phyloP scores from a whole-genome alignment of 2,113 vertebrate species.

The Nothoprocta perdicaria region DNA sequence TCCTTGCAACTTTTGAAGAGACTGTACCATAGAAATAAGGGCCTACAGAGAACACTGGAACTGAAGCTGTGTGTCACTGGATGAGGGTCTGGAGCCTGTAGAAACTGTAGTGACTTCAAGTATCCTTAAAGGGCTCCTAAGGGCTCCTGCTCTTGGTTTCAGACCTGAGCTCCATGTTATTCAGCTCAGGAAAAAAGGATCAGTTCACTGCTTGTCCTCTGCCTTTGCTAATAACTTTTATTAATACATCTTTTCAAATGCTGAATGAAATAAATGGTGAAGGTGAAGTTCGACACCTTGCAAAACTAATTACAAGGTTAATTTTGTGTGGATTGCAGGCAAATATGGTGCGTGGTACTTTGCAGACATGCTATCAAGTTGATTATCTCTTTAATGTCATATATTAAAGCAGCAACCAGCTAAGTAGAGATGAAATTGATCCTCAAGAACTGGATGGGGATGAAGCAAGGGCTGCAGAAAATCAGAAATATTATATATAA shows the following conservation, averaged over 20 bases:
- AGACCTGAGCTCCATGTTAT: not conserved
- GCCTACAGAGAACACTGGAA: not conserved
- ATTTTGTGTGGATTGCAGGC: constrained; percentile 10
- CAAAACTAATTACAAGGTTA: constrained; percentile 7
- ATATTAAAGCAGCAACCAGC: not conserved
- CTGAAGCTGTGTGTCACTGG: not conserved
- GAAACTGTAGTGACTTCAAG: not conserved
- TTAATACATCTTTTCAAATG: constrained; percentile 41
- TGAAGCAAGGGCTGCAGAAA: not conserved
- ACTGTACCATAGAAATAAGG: fast-evolving
- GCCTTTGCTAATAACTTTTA: not conserved
- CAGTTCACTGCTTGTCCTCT: not conserved
- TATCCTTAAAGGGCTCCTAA: not conserved
- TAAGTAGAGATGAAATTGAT: not conserved
- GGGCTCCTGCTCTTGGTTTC: not conserved
- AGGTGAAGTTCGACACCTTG: not conserved
- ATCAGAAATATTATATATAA: not conserved
- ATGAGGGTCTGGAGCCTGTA: not conserved
- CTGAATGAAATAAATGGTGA: constrained; percentile 25
- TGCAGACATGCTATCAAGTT: not conserved
- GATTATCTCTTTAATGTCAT: constrained; percentile 24
- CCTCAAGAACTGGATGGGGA: not conserved
- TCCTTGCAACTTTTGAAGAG: not conserved
- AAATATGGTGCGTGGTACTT: not conserved
- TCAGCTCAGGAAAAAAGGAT: not conserved